Conservation (phyloP, 2,797 vertebrate genomes). For the Eospalax fontanierii region DNA sequence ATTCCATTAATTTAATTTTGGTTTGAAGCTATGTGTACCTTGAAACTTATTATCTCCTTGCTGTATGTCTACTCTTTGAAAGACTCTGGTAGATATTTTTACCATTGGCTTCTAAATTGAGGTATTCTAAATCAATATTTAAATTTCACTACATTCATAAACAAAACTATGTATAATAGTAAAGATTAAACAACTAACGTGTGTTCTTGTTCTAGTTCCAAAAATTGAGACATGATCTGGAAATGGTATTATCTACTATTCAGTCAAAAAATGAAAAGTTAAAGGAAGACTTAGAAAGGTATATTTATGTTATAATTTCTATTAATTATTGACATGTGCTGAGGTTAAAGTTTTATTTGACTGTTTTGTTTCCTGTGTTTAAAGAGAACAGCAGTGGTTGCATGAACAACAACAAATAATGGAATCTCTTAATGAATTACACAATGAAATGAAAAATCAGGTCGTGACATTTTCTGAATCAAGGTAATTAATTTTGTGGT, state of each 20-base stretch:
- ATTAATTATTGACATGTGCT: slow-evolving; percentile 36
- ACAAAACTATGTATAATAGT: slow-evolving; percentile 33
- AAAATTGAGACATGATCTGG: slow-evolving; percentile 92
- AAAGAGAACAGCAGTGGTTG: slow-evolving; percentile 89
- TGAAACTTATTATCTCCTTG: slow-evolving; percentile 1
- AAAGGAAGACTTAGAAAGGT: slow-evolving; percentile 92
- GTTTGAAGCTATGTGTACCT: slow-evolving; percentile 50
- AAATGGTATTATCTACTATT: slow-evolving; percentile 91
- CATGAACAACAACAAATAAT: slow-evolving; percentile 87
- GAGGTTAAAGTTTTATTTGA: slow-evolving; percentile 64
- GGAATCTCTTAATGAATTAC: slow-evolving; percentile 60
- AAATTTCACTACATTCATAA: slow-evolving; percentile 36
- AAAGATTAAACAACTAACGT: slow-evolving; percentile 67
- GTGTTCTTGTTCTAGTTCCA: slow-evolving; percentile 91
- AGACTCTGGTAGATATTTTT: slow-evolving; percentile 31
- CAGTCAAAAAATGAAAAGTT: slow-evolving; percentile 91
- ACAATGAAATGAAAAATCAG: slow-evolving; percentile 67
- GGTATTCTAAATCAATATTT: slow-evolving; percentile 17
- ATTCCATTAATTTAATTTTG: slow-evolving; percentile 49
- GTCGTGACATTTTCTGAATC: neutral
- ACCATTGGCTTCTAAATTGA: slow-evolving; percentile 34
- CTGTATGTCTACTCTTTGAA: slow-evolving; percentile 38
- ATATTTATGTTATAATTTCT: slow-evolving; percentile 65
- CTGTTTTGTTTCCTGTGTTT: slow-evolving; percentile 68
- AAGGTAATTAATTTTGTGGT: slow-evolving; percentile 86